Base-by-base conservation (phyloP, 2,888 invertebrate genomes). In the Rugalucina vietnamica region DNA sequence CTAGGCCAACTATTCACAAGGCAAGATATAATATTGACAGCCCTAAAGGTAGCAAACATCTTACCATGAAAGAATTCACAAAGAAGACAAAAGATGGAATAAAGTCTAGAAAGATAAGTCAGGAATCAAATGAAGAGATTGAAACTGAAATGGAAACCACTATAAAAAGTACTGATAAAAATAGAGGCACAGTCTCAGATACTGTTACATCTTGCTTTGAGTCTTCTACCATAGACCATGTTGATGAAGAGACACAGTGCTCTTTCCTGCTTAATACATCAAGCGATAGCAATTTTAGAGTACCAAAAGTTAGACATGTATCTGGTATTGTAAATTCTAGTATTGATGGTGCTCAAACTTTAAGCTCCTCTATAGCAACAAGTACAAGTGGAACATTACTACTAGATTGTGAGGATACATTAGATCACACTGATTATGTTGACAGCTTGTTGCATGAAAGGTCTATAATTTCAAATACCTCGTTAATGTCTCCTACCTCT, bases 371-470 rank as follows among this genome's bases (percentile, higher is more conserved):
- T 12, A 29, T 32, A 60, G 34, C 34, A 34, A 57, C 10, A 27
- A 65, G 65, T 18, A 34, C 65, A 12, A 65, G 65, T 65, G 65
- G 29, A 21, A 65, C 65, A 18, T 76, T 79, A 37, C 27, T 82
- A 0, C 65, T 85, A n/a, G 79, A 76, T 36, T 37, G 70, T 57
- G 79, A 82, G 37, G 75, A 85, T 29, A 77, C 79, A 12, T 43
- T 82, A 32, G 85, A 85, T 79, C 39, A 65, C 37, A 82, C 76
- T 69, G 85, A 85, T 60, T 85, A 85, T 54, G 76, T 76, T 29
- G 85, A 85, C 57, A 76, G 73, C 37, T 10, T 85, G 14, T 72
- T 73, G n/a, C 36, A 82, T 32, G 79, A 76, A 14, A 37, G 71
- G 50, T 54, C 24, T 3, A 14, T 49, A 14, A 18, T 36, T 34